Base-by-base conservation (phyloP, 1,140 invertebrate species). In the Trypoxylus dichotomus region DNA sequence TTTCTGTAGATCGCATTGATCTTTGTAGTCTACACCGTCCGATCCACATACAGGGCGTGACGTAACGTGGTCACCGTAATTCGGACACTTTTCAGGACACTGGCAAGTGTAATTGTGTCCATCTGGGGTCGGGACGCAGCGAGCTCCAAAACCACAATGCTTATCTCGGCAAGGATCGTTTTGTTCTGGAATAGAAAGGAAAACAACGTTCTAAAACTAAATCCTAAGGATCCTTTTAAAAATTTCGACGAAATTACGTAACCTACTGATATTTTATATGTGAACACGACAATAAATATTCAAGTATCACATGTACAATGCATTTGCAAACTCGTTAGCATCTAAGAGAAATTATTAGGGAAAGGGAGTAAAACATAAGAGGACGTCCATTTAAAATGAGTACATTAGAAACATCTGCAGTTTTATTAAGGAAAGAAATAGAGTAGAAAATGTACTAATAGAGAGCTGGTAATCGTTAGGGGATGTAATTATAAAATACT, bases 1-100 rank as follows among this genome's bases (percentile, higher is more conserved):
- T 79, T 90, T 88, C 79, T 92, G 91, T 85, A 97, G 89, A 83
- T 96, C 93, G 88, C 96, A 98, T 73, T 92, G 89, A 83, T 93
- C 94, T 11, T 89, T 89, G 84, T 96, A 94, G 88, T 94, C 92
- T 75, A 89, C 85, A 7, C 91, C 93, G 84, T 94, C 92, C 81
- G 89, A 90, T 72, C 93, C 94, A 84, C 94, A 95, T 58, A 95
- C 90, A 6, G 93, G 90, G 54, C 90, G 86, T 6, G 92, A 93
- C 58, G 91, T 93, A 72, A 92, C 89, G 86, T 93, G 93, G 86
- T 95, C 94, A 0, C 94, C 94, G 85, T 94, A 93, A 85, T 89
- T 93, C 60, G 92, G 91, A 86, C 94, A 96, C 42, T 90, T 90
- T 32, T 91, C 89, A 6, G 93, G 90, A 85, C 94, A 95, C 82